Percentiles rank a stretch among this genome's conserved stretches.
These are phyloP conservation scores for Rhynchotus rufescens DNA, from an alignment of 2,797 vertebrate genomes.

Conservation along the genomic window DNA sequence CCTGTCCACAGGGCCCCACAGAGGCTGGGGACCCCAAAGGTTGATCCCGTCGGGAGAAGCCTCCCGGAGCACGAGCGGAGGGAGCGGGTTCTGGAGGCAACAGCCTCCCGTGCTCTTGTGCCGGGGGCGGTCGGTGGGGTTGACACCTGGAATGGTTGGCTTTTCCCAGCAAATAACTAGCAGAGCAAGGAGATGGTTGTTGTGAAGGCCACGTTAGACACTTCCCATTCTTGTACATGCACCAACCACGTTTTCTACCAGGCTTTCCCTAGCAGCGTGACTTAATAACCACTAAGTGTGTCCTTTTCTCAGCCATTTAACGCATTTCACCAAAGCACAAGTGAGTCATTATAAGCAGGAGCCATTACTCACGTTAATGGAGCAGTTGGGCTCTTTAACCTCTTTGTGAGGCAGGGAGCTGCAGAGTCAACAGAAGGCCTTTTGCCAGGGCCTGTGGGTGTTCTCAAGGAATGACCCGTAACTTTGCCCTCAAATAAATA, in stretches of 20 bases:
- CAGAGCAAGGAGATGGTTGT: neutral
- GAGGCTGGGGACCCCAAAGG: neutral
- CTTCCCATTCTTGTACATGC: neutral
- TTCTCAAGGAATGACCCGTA: neutral
- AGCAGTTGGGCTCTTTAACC: neutral
- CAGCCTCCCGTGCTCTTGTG: accelerated
- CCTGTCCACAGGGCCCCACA: too few species aligned
- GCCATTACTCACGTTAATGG: neutral
- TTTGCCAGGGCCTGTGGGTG: neutral
- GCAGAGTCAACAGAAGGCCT: neutral
- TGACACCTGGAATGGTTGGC: neutral
- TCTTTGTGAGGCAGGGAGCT: neutral
- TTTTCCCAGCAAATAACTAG: neutral
- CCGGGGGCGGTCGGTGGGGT: neutral
- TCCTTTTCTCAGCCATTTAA: neutral
- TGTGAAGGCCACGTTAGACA: neutral
- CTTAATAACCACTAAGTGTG: neutral
- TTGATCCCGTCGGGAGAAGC: neutral
- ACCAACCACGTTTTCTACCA: neutral
- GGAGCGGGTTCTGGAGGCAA: neutral
- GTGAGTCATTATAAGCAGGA: neutral
- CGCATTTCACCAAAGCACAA: neutral
- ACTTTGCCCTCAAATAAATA: neutral
- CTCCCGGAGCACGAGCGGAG: neutral
- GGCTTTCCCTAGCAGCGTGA: neutral